Percentiles rank a stretch among this genome's conserved stretches.
These are phyloP conservation scores for Cecropterus lyciades DNA, from an alignment of 1,140 invertebrate genomes.

Conservation along the genomic window DNA sequence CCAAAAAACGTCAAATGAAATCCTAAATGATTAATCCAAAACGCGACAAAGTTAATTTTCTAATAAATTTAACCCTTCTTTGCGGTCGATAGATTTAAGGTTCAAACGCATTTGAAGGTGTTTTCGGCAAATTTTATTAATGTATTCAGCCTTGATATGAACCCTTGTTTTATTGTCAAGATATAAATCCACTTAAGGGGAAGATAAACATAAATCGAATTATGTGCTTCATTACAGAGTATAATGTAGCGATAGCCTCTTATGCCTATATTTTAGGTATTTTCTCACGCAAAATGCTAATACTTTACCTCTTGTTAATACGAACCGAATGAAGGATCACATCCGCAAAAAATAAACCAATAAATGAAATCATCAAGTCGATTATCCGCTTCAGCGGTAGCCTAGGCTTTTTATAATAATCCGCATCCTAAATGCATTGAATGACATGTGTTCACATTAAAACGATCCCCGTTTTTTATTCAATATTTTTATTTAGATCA, in stretches of 20 bases:
- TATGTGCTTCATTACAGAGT: slow-evolving; percentile 67
- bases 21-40: slow-evolving; percentile 17
- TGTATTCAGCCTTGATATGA: slow-evolving; percentile 52
- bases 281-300: slow-evolving; percentile 14
- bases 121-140: slow-evolving; percentile 51
- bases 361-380: not conserved
- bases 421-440: too few relatives aligned
- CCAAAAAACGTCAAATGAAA: slow-evolving; percentile 23
- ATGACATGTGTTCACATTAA: too few relatives aligned
- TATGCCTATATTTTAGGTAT: slow-evolving; percentile 7
- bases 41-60: slow-evolving; percentile 29
- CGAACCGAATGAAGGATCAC: slow-evolving; percentile 21
- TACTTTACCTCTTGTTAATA: slow-evolving; percentile 34
- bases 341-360: not conserved
- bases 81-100: slow-evolving; percentile 28
- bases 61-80: slow-evolving; percentile 25
- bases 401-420: not conserved
- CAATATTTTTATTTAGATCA: too few relatives aligned
- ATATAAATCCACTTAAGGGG: slow-evolving; percentile 67
- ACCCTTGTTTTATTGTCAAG: slow-evolving; percentile 59
- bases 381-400: not conserved
- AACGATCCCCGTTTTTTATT: too few relatives aligned
- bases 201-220: slow-evolving; percentile 71
- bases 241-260: slow-evolving; percentile 40
- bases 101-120: slow-evolving; percentile 46